Percentiles rank a stretch among this genome's conserved stretches.
These are phyloP conservation scores for Oreochromis niloticus DNA, from an alignment of 2,113 vertebrate genomes.

Conservation along the genomic window DNA sequence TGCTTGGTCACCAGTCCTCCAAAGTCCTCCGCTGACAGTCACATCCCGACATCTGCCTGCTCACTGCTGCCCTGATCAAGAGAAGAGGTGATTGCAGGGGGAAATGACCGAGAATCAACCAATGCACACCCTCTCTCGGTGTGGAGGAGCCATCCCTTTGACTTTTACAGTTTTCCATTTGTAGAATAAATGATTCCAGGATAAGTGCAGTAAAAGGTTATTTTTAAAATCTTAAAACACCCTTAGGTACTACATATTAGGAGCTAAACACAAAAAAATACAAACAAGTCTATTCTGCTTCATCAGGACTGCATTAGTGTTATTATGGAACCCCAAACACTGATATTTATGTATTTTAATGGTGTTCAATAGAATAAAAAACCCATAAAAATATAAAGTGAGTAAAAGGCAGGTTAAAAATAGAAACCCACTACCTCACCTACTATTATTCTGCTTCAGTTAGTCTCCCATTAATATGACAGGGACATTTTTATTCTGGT, in stretches of 20 bases:
- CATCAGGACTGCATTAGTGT: background rate
- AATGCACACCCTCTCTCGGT: constrained; percentile 52
- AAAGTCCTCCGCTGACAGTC: background rate
- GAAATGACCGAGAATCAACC: background rate
- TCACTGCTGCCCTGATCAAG: background rate
- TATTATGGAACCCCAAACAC: background rate
- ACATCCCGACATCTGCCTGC: constrained; percentile 22
- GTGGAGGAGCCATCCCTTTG: constrained; percentile 31
- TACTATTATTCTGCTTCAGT: background rate
- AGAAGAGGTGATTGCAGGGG: constrained; percentile 13
- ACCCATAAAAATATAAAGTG: background rate
- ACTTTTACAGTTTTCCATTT: background rate
- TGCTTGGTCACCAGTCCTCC: constrained; percentile 27
- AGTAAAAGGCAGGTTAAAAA: constrained; percentile 8
- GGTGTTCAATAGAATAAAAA: background rate
- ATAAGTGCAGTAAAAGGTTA: background rate
- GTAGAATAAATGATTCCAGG: background rate
- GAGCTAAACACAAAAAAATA: background rate
- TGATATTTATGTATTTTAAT: background rate
- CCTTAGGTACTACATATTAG: background rate
- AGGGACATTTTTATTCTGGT: constrained; percentile 3
- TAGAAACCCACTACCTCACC: background rate
- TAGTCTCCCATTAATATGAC: background rate
- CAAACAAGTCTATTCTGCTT: background rate
- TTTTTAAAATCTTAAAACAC: background rate